Conservation (phyloP, 2,888 invertebrate genomes). For the Acrobasis suavella region DNA sequence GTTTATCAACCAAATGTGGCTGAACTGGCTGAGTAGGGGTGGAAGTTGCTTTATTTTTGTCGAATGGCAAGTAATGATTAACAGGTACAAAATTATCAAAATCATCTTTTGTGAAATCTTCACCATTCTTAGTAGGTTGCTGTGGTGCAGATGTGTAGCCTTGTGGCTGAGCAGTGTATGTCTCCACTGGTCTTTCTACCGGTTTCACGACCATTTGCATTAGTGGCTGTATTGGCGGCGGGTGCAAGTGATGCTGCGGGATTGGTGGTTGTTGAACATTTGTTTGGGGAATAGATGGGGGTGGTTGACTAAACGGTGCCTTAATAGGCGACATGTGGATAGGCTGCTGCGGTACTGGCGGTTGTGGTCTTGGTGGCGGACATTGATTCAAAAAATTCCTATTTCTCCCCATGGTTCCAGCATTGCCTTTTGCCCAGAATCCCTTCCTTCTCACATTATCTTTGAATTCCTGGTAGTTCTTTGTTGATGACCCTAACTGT, state of each 20-base stretch:
- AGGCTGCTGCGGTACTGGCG: neutral
- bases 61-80: conserved; percentile 53
- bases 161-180: conserved; percentile 13
- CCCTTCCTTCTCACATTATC: conserved; percentile 71
- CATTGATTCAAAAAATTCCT: conserved; percentile 37
- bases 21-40: conserved; percentile 22
- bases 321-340: neutral
- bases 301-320: neutral
- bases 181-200: neutral
- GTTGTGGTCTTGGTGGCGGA: neutral
- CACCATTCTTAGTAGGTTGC: conserved; percentile 25
- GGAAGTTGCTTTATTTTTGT: conserved; percentile 33
- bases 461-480: conserved; percentile 76
- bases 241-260: neutral
- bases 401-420: conserved; percentile 48
- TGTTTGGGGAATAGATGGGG: conserved; percentile 3
- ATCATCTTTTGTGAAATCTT: conserved; percentile 54
- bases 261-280: conserved; percentile 1
- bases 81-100: conserved; percentile 39
- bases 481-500: conserved; percentile 66
- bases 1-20: conserved; percentile 29
- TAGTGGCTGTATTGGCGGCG: neutral
- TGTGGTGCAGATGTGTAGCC: conserved; percentile 18
- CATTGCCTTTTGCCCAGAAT: conserved; percentile 75
- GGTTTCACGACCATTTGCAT: neutral